These are phyloP conservation scores for Paratilapia polleni DNA, from an alignment of 2,113 vertebrate genomes.

Conservation along the genomic window DNA sequence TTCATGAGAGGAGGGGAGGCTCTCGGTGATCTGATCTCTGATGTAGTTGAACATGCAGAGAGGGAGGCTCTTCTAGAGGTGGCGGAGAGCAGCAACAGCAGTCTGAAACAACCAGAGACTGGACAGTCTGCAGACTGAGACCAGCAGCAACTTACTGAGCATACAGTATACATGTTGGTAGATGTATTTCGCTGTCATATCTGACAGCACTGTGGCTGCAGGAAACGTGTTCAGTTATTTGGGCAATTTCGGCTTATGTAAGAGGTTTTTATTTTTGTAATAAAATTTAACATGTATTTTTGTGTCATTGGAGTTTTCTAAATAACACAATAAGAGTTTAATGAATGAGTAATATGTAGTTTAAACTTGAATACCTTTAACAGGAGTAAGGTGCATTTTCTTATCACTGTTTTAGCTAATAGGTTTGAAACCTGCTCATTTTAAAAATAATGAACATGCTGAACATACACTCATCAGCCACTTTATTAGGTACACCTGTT, in stretches of 20 bases:
- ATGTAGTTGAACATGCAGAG: conserved; percentile 81
- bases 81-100: conserved; percentile 72
- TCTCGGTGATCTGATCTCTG: conserved; percentile 85
- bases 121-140: conserved; percentile 24
- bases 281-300: conserved; percentile 36
- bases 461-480: neutral
- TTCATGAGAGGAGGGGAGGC: conserved; percentile 87
- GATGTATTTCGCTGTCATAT: neutral
- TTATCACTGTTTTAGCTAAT: neutral
- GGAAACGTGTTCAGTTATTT: neutral
- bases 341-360: neutral
- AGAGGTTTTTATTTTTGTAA: conserved; percentile 36
- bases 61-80: conserved; percentile 83
- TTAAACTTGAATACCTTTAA: neutral
- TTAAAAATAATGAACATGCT: neutral
- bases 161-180: neutral
- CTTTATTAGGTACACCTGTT: neutral
- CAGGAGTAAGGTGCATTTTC: too few relatives aligned
- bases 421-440: neutral
- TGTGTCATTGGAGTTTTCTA: neutral
- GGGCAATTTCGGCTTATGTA: neutral
- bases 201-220: neutral
- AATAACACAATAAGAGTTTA: neutral
- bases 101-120: neutral
- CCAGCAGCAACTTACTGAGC: neutral